These are phyloP conservation scores for Pyrocephalus nanus DNA, from an alignment of 2,797 vertebrate species.

Conservation along the genomic window DNA sequence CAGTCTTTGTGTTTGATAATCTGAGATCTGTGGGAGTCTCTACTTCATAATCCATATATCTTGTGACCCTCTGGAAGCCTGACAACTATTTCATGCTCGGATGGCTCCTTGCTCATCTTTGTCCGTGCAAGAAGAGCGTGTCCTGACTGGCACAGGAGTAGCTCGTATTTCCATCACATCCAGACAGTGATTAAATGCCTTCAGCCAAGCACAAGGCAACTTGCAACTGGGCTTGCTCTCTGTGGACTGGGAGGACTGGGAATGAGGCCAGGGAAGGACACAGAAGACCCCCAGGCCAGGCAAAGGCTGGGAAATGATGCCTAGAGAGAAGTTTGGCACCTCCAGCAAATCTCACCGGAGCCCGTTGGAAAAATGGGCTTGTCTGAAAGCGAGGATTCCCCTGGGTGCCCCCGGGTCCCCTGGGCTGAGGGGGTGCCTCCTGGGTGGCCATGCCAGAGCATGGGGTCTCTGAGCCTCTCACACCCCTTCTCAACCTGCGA, in stretches of 20 bases:
- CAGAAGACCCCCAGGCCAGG: not conserved
- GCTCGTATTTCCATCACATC: not conserved
- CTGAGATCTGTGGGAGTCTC: constrained; percentile 54
- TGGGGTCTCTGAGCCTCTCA: accelerated
- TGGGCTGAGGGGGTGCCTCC: not conserved
- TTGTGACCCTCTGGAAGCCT: constrained; percentile 68
- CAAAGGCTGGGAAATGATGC: not conserved
- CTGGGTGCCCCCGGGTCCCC: not conserved
- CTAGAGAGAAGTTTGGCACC: not conserved
- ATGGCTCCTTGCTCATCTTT: constrained; percentile 50
- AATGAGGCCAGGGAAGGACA: not conserved
- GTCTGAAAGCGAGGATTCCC: not conserved
- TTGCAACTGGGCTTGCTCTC: not conserved
- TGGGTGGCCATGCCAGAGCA: not conserved
- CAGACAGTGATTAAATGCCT: constrained; percentile 35
- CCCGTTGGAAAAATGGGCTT: not conserved
- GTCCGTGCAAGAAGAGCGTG: constrained; percentile 30
- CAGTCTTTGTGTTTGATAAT: constrained; percentile 45
- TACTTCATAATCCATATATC: constrained; percentile 67
- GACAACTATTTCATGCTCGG: constrained; percentile 68
- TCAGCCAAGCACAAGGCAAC: constrained; percentile 30
- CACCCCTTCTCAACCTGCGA: not conserved
- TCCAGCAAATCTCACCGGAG: not conserved
- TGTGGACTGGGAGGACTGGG: not conserved
- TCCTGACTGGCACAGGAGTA: constrained; percentile 55